phyloP scores from a whole-genome alignment of 2,888 invertebrate genomes.

The Meiosimyza decipiens region DNA sequence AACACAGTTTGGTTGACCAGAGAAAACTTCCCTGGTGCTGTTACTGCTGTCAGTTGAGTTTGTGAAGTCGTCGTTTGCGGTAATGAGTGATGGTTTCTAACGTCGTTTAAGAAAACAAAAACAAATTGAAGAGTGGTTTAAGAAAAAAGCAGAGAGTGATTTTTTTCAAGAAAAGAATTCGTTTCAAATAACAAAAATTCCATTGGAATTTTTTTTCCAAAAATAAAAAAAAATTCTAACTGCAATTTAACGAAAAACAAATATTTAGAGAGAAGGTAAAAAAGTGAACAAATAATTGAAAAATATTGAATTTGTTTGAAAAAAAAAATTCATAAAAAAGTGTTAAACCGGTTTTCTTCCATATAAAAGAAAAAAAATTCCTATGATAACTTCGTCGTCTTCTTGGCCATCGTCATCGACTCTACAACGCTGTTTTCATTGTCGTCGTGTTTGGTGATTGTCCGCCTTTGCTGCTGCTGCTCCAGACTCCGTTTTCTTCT shows the following conservation, averaged over 20 bases:
- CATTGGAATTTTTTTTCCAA: not conserved
- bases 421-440: conserved; percentile 1
- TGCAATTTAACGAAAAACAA: conserved; percentile 6
- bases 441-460: conserved; percentile 3
- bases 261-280: not conserved
- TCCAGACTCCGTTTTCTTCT: conserved; percentile 9
- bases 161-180: not conserved
- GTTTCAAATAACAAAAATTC: conserved; percentile 2
- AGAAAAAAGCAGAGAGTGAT: not conserved
- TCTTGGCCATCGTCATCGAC: conserved; percentile 17
- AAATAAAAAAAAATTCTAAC: conserved; percentile 1
- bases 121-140: too few relatives aligned
- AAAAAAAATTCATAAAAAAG: not conserved
- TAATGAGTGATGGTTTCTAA: not conserved
- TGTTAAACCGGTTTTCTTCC: conserved; percentile 29
- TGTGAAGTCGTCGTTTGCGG: conserved; percentile 13
- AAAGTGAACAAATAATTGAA: not conserved
- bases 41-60: conserved; percentile 25
- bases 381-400: not conserved
- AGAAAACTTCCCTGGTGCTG: conserved; percentile 22
- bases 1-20: conserved; percentile 8
- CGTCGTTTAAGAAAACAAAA: not conserved
- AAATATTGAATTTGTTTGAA: not conserved
- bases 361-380: not conserved
- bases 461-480: not conserved